Evolutionary conservation across 2,113 vertebrate genomes (phyloP).

Genomic region (Nothobranchius furzeri): DNA sequence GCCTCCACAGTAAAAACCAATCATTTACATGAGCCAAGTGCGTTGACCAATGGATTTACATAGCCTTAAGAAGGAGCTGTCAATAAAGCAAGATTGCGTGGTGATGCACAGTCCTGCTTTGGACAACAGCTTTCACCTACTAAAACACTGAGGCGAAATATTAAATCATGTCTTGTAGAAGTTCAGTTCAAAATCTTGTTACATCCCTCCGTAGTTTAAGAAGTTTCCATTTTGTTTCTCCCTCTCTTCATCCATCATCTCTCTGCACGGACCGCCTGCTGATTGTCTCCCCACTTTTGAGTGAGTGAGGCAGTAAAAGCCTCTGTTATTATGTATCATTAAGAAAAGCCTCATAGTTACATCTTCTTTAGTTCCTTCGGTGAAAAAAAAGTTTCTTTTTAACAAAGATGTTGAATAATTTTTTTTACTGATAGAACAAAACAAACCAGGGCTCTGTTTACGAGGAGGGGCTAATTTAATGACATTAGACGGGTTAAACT

Average conservation of each 20-base stretch:
- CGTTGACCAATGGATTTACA: no score
- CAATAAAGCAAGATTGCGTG: no score
- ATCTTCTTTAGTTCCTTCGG: slow-evolving; percentile 29
- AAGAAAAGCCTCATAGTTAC: slow-evolving; percentile 50
- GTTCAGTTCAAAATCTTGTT: no score
- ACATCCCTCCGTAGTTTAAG: slow-evolving; percentile 3
- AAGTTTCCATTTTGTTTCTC: slow-evolving; percentile 30
- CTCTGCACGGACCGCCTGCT: slow-evolving; percentile 13
- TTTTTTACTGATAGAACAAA: slow-evolving; percentile 14
- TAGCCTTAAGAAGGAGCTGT: no score
- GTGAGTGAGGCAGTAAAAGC: slow-evolving; percentile 37
- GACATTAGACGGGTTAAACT: slow-evolving; percentile 20
- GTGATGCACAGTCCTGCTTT: no score
- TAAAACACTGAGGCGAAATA: no score
- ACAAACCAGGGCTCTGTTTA: slow-evolving; percentile 27
- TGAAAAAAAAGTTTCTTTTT: no score
- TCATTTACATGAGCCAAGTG: no score
- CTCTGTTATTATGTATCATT: slow-evolving; percentile 50
- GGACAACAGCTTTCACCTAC: no score
- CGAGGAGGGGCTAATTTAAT: slow-evolving; percentile 22
- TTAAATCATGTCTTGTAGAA: no score
- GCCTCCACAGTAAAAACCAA: no score
- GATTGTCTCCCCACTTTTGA: slow-evolving; percentile 28
- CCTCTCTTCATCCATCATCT: slow-evolving; percentile 6
- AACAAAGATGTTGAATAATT: no score